Base-by-base conservation (phyloP, 2,888 invertebrate genomes). In the Parnassius glacialis region DNA sequence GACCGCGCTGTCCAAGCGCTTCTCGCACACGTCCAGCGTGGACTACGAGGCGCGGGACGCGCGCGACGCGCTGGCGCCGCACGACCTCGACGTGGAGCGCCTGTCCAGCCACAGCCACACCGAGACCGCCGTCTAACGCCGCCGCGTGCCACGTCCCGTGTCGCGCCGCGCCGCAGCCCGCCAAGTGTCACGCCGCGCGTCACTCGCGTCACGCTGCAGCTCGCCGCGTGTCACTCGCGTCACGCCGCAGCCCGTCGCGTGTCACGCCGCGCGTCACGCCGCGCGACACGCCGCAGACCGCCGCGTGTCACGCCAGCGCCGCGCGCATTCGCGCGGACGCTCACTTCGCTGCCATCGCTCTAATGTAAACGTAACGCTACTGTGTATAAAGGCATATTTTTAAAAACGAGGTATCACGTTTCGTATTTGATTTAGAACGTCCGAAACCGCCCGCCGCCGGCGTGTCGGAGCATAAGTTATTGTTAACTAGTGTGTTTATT, bases 41-140 rank as follows among this genome's bases (percentile, higher is more conserved):
- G 97, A 97, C 91, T 97, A 96, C 92, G 96, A 48, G 7, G 34
- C 34, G 34, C 34, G 95, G 79, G 96, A 96, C 93, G 94, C 95
- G 92, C 96, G 96, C 79, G 96, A 96, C 87, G 94, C 96, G 89
- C 93, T 97, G 84, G 95, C 96, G 92, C 96, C 97, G 86, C 96
- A 96, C 80, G 97, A 97, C 93, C 95, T 97, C 85, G 97, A 97
- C 93, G 96, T 97, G 84, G 97, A 97, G 93, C 95, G 97, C 75
- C 94, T 97, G 78, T 97, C 97, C 83, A 96, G 96, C 80, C 97
- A 97, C 93, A 96, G 96, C 93, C 97, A 97, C 93, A 97, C 97
- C 80, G 97, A 97, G 93, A 97, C 97, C 77, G 97, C 97, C 85
- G 97, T 97, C 87, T 97, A 97, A 84, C 82, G 70, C 68, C 66